Percentiles rank a stretch among this genome's conserved stretches.
Evolutionary conservation across 2,888 invertebrate genomes (phyloP).

Genomic region (Patella pellucida): DNA sequence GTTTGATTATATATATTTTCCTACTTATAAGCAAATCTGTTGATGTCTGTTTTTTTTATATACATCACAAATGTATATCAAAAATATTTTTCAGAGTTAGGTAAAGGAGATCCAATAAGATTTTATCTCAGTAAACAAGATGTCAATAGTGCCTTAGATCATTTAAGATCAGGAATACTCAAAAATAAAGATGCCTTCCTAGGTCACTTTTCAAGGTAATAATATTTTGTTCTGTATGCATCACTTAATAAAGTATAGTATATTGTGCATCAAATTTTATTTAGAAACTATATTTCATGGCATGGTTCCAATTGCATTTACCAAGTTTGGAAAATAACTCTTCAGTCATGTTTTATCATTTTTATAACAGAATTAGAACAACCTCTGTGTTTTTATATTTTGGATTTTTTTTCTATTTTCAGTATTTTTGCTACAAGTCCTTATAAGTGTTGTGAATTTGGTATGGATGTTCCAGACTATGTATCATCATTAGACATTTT

Average conservation of each 20-base stretch:
- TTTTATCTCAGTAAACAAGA: constrained; percentile 35
- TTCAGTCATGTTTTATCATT: too few relatives aligned
- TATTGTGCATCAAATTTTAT: too few relatives aligned
- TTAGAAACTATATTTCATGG: too few relatives aligned
- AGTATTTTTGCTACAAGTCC: constrained; percentile 50
- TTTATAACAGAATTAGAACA: too few relatives aligned
- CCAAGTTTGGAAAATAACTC: too few relatives aligned
- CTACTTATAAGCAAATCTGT: too few relatives aligned
- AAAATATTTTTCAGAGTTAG: constrained; percentile 27
- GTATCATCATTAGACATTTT: constrained; percentile 51
- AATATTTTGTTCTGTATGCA: not conserved
- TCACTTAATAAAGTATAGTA: too few relatives aligned
- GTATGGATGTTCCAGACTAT: constrained; percentile 39
- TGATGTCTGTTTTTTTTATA: too few relatives aligned
- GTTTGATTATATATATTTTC: too few relatives aligned
- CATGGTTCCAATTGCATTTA: too few relatives aligned
- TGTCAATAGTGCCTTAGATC: constrained; percentile 38
- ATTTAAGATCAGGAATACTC: constrained; percentile 40
- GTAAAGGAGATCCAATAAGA: constrained; percentile 37
- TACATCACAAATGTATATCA: too few relatives aligned
- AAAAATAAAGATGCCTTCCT: constrained; percentile 34
- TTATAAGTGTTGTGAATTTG: constrained; percentile 40
- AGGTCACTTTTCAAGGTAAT: constrained; percentile 39
- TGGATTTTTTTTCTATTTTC: constrained; percentile 20
- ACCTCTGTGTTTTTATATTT: too few relatives aligned